Base-by-base conservation (phyloP, 2,888 invertebrate genomes). In the Xiphydria camelus region DNA sequence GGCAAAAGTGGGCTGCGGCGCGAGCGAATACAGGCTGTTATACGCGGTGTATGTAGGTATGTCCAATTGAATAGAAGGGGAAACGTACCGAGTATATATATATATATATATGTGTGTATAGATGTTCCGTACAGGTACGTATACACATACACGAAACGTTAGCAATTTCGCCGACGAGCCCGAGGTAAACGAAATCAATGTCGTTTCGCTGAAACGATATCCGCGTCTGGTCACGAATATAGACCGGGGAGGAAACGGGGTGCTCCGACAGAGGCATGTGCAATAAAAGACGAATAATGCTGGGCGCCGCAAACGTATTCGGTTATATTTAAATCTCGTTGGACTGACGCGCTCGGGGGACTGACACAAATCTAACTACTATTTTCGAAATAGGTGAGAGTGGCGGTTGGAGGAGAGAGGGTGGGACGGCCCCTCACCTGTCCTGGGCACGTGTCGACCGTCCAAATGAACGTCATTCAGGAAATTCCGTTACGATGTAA, bases 321-420 rank as follows among this genome's bases (percentile, higher is more conserved):
- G 47, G 52, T 57, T 61, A 61, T 61, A 64, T 64, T 62, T 61
- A 59, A 63, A 53, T 45, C 34, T 54, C 59, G 58, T 62, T 59
- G 57, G 58, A 59, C 54, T 51, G 45, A 43, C 48, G n/a, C n/a
- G 49, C 47, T 45, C 51, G 49, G n/a, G n/a, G 53, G 50, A 59
- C 55, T 57, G 59, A 57, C 59, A 61, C 57, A 53, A 58, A 62
- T 61, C 51, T 49, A 43, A 53, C 53, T 53, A 37, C 49, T 45
- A 47, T 57, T 59, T 53, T 47, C 21, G 31, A 18, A 20, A 37
- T 29, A 29, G 29, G 29, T 5, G 29, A 29, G 4, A n/a, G n/a
- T n/a, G n/a, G n/a, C n/a, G n/a, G n/a, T n/a, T n/a, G n/a, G n/a
- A n/a, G n/a, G n/a, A n/a, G n/a, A n/a, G n/a, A n/a, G n/a, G n/a